Percentiles rank a stretch among this genome's conserved stretches.
phyloP scores from a whole-genome alignment of 2,113 vertebrate genomes.

The Alectura lathami region DNA sequence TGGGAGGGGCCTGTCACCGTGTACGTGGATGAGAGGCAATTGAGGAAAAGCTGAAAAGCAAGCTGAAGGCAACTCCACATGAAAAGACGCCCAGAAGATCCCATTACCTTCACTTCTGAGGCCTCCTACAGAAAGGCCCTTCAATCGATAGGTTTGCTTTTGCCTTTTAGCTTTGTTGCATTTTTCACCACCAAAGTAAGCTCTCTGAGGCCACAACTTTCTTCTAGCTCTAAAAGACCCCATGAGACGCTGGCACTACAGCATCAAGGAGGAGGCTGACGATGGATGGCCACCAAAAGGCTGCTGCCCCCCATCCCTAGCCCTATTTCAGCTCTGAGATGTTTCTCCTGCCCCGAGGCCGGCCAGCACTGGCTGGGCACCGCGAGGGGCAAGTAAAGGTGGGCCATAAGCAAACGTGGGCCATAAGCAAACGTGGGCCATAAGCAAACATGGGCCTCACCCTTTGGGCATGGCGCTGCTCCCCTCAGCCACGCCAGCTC shows the following conservation, averaged over 20 bases:
- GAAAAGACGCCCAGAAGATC: neutral
- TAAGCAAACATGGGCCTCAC: accelerated
- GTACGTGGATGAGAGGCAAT: neutral
- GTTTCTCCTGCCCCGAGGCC: neutral
- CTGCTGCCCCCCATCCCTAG: neutral
- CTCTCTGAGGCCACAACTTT: neutral
- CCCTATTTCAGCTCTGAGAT: neutral
- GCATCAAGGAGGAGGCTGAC: neutral
- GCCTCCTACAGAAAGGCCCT: neutral
- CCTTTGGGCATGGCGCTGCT: neutral
- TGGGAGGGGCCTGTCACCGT: neutral
- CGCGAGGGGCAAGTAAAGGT: accelerated
- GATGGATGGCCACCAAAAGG: neutral
- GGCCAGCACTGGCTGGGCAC: neutral
- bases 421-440: accelerated
- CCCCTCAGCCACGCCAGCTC: neutral
- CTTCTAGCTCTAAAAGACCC: neutral
- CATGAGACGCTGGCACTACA: neutral
- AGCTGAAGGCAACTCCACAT: neutral
- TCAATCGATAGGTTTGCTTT: neutral
- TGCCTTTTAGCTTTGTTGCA: neutral
- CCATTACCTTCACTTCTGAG: neutral
- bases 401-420: accelerated
- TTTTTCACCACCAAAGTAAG: accelerated
- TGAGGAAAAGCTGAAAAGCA: neutral